A percentile compares a stretch with the other conserved stretches of the same genome.
These are phyloP conservation scores for Arenaria interpres DNA, from an alignment of 2,113 vertebrate genomes.

Conservation along the genomic window DNA sequence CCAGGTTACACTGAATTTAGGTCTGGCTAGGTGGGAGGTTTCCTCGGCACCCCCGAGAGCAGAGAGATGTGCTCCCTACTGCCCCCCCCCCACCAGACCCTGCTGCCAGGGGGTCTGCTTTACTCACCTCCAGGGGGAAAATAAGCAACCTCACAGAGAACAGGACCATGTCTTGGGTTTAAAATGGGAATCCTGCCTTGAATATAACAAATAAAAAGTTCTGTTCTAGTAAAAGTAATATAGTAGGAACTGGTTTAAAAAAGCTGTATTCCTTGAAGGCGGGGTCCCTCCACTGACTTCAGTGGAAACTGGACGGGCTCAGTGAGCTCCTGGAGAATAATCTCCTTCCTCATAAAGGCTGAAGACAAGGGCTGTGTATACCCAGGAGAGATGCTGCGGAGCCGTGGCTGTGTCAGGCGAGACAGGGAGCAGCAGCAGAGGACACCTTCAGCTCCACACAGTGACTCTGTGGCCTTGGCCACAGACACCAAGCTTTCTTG, in stretches of 20 bases:
- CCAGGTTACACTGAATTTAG: too few species aligned
- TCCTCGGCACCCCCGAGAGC: background rate
- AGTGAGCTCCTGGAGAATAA: rapidly evolving
- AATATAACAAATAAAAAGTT: background rate
- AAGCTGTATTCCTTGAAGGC: background rate
- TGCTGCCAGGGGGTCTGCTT: background rate
- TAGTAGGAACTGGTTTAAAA: background rate
- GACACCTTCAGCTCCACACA: rapidly evolving
- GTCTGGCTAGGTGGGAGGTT: rapidly evolving
- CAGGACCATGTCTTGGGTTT: background rate
- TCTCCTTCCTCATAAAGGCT: background rate
- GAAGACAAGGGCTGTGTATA: background rate
- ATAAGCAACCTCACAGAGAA: background rate
- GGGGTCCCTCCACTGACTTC: background rate
- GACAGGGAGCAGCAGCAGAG: background rate
- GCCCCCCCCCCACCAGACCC: background rate
- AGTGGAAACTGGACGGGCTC: background rate
- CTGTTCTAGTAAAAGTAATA: background rate
- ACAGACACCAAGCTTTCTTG: background rate
- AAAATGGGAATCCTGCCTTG: background rate
- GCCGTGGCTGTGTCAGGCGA: rapidly evolving
- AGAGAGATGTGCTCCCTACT: background rate
- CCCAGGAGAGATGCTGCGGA: rapidly evolving
- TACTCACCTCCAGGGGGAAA: background rate
- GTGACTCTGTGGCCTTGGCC: background rate